Conservation (phyloP, 1,140 invertebrate species). For the Drosophila pruinosa region DNA sequence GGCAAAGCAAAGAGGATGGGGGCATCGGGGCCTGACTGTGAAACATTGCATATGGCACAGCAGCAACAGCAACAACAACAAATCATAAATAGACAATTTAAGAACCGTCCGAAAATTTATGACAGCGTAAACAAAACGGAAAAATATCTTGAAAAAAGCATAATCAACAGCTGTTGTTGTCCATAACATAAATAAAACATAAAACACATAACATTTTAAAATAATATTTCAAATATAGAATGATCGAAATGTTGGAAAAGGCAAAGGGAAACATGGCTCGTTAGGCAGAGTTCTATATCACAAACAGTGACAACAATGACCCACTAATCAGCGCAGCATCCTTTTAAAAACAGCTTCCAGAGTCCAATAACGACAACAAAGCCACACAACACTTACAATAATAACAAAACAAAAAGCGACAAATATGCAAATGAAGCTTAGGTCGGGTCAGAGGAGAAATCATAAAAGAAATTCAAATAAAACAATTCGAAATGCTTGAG, state of each 20-base stretch:
- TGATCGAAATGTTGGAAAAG: not conserved
- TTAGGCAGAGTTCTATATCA: not conserved
- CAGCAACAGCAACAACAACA: constrained; percentile 2
- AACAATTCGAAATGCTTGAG: not conserved
- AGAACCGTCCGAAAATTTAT: constrained; percentile 58
- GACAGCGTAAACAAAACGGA: constrained; percentile 42
- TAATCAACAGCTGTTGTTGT: constrained; percentile 38
- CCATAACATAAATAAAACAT: constrained; percentile 13
- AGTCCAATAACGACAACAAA: constrained; percentile 1
- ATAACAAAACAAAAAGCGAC: constrained; percentile 49
- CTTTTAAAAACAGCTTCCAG: constrained; percentile 2
- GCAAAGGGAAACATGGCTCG: constrained; percentile 8
- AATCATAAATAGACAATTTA: constrained; percentile 56
- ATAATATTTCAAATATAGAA: not conserved
- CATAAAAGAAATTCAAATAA: constrained; percentile 38
- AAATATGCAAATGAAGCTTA: constrained; percentile 62
- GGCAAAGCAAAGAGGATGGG: not conserved
- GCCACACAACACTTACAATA: constrained; percentile 20
- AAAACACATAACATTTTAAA: constrained; percentile 1
- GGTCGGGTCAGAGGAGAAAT: constrained; percentile 40
- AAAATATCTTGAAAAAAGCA: not conserved
- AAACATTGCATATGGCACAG: constrained; percentile 63
- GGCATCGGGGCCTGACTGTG: constrained; percentile 20
- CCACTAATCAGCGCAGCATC: constrained; percentile 45
- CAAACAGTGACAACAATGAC: constrained; percentile 23